Base-by-base conservation (phyloP, 1,140 invertebrate species). In the Drosophila pandora region DNA sequence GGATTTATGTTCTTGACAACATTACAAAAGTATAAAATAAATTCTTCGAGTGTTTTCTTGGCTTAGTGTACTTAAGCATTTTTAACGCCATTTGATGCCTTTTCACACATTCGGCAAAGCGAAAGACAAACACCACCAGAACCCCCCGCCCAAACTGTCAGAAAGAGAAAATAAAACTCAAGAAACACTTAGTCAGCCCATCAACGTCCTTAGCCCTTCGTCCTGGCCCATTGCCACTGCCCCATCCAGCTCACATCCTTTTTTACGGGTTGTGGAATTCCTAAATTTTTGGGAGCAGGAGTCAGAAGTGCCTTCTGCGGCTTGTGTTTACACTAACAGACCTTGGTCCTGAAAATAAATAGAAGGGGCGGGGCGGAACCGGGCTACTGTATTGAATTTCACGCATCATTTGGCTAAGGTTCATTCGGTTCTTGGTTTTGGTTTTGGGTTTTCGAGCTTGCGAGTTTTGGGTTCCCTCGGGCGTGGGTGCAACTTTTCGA, bases 21-120 rank as follows among this genome's bases (percentile, higher is more conserved):
- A 6, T 28, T 28, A 28, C 25, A 28, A 28, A 5, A 2, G 6
- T n/a, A 21, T 37, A 41, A 8, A 13, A 41, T 5, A 13, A 13
- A 13, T 67, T 67, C 28, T 62, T 8, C 12, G 10, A 58, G 69
- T 59, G 58, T 9, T 30, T 48, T 39, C 49, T 55, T 67, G 60
- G 58, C 43, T 63, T 68, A 43, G 55, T 87, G 75, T 85, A 79
- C 83, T 87, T 87, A 87, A 87, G 70, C 75, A 79, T 87, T 87
- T 87, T 87, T 87, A 87, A 87, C 83, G 83, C 83, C 83, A 87
- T 88, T 87, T 87, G 83, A 87, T 87, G 83, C 83, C 83, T 87
- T 87, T 87, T 87, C 83, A 87, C 83, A 87, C 83, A 87, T 87
- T 77, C 58, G 53, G 54, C 67, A 75, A 75, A 64, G 73, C 82